Evolutionary conservation across 2,888 invertebrate genomes (phyloP).

Genomic region (Xestobium rufovillosum): DNA sequence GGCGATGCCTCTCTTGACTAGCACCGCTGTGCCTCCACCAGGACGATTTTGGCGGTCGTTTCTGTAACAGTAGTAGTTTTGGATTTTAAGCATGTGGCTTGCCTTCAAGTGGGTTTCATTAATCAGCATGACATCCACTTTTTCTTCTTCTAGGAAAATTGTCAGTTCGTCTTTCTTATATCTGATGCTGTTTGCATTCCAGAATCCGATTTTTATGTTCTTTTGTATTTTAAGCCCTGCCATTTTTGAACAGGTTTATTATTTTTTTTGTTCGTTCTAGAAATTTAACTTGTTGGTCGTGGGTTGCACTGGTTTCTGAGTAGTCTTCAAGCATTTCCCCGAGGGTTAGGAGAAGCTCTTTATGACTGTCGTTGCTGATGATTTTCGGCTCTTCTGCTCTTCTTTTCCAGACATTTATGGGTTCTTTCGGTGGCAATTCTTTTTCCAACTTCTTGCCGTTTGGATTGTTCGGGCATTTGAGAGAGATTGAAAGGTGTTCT

Average conservation of each 20-base stretch:
- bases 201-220: slow-evolving; percentile 3
- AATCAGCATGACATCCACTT: no score
- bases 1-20: slow-evolving; percentile 6
- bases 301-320: slow-evolving; percentile 10
- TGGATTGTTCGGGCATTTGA: slow-evolving; percentile 30
- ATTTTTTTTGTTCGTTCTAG: no score
- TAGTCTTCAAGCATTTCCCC: no score
- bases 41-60: slow-evolving; percentile 8
- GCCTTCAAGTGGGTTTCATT: slow-evolving; percentile 12
- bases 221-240: no score
- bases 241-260: slow-evolving; percentile 1
- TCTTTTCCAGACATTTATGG: no score
- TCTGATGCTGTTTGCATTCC: slow-evolving; percentile 11
- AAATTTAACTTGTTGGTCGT: slow-evolving; percentile 9
- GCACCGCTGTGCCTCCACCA: slow-evolving; percentile 11
- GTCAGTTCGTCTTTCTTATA: slow-evolving; percentile 8
- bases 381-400: no score
- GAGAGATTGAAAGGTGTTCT: slow-evolving; percentile 39
- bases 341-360: no score
- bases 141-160: slow-evolving; percentile 2
- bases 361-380: no score
- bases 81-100: slow-evolving; percentile 6
- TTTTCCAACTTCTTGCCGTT: slow-evolving; percentile 5
- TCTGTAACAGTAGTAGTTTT: slow-evolving; percentile 10
- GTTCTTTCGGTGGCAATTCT: no score